Percentiles rank a stretch among this genome's conserved stretches.
phyloP scores from a whole-genome alignment of 2,113 vertebrate genomes.

The Calyptomena viridis region DNA sequence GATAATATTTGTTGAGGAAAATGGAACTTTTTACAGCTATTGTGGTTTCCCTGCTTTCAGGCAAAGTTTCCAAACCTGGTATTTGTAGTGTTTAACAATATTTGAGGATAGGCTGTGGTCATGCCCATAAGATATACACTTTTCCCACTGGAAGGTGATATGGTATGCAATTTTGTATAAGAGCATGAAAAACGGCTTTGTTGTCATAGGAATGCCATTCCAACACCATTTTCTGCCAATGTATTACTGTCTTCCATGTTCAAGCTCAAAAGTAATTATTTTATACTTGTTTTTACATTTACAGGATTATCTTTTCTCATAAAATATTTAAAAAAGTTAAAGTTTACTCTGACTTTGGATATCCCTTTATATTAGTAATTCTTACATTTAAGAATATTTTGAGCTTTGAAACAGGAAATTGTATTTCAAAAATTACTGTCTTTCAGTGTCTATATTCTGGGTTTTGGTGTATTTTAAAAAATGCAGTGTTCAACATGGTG shows the following conservation, averaged over 20 bases:
- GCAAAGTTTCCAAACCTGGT: neutral
- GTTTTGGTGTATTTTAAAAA: neutral
- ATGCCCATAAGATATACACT: neutral
- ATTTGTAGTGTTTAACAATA: neutral
- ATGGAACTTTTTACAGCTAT: neutral
- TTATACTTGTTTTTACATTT: conserved; percentile 28
- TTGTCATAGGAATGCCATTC: neutral
- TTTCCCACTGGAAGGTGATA: conserved; percentile 23
- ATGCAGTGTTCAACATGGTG: neutral
- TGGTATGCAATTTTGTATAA: conserved; percentile 10
- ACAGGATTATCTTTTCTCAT: neutral
- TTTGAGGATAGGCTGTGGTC: neutral
- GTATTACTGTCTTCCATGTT: conserved; percentile 2
- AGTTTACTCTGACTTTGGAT: conserved; percentile 7
- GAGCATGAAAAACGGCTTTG: conserved; percentile 22
- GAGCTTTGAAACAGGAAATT: neutral
- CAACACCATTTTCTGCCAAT: neutral
- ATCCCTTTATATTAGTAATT: conserved; percentile 1
- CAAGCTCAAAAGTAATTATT: neutral
- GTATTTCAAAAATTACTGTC: neutral
- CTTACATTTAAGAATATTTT: neutral
- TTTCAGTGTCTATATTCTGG: neutral
- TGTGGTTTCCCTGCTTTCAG: neutral
- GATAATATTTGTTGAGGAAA: neutral
- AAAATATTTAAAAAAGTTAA: neutral